Percentiles rank a stretch among this genome's conserved stretches.
Conservation (phyloP, 2,888 invertebrate genomes). For the Eulithis prunata region DNA sequence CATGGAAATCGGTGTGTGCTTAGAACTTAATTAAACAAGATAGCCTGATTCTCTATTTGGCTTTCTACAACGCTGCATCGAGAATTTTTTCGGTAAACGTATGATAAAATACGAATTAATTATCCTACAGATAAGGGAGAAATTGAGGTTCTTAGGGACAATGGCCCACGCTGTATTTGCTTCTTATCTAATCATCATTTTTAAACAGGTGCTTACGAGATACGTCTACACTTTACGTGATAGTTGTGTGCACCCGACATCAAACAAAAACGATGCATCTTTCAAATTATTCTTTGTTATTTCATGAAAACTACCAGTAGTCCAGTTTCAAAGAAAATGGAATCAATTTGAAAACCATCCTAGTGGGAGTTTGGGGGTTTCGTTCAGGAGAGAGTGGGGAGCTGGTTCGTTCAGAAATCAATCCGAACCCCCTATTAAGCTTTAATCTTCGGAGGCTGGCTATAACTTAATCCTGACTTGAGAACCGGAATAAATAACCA, state of each 20-base stretch:
- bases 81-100: constrained; percentile 39
- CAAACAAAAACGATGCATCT: too few species aligned
- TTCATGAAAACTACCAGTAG: neutral
- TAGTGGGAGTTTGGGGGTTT: constrained; percentile 61
- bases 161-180: constrained; percentile 19
- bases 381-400: constrained; percentile 72
- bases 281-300: too few species aligned
- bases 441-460: constrained; percentile 81
- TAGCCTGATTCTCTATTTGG: constrained; percentile 75
- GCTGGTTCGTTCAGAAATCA: constrained; percentile 77
- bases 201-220: constrained; percentile 10
- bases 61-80: constrained; percentile 58
- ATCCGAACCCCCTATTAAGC: constrained; percentile 79
- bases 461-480: constrained; percentile 82
- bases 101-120: constrained; percentile 34
- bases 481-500: constrained; percentile 80
- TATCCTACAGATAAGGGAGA: constrained; percentile 32
- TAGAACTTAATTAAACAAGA: constrained; percentile 79
- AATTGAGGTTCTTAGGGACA: constrained; percentile 21
- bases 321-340: constrained; percentile 13
- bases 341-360: constrained; percentile 30
- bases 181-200: constrained; percentile 19
- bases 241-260: neutral
- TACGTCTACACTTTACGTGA: neutral
- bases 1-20: constrained; percentile 77